A percentile compares a stretch with the other conserved stretches of the same genome.
Conservation (phyloP, 2,888 invertebrate species). For the Mellilla xanthometata region DNA sequence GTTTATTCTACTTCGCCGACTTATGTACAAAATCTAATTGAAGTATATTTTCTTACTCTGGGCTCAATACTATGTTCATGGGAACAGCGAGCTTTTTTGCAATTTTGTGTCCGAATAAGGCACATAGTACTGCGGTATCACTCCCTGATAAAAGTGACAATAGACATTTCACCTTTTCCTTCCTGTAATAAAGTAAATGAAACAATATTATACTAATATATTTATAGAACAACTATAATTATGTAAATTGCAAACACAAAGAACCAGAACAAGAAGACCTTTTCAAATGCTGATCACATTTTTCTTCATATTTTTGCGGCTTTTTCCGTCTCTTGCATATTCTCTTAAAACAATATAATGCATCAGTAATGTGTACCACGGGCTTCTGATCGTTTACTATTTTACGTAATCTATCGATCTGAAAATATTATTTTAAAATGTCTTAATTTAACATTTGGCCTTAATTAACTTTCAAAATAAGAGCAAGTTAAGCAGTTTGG, state of each 20-base stretch:
- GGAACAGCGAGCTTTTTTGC: slow-evolving; percentile 44
- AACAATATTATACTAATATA: too few species aligned
- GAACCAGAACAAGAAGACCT: too few species aligned
- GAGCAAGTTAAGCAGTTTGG: too few species aligned
- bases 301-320: slow-evolving; percentile 18
- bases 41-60: slow-evolving; percentile 45
- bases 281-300: too few species aligned
- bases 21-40: neutral
- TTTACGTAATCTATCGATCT: slow-evolving; percentile 62
- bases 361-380: slow-evolving; percentile 57
- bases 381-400: slow-evolving; percentile 58
- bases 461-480: too few species aligned
- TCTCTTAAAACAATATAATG: slow-evolving; percentile 57
- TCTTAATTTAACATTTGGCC: neutral
- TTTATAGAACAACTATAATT: too few species aligned
- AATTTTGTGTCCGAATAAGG: slow-evolving; percentile 54
- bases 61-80: slow-evolving; percentile 42
- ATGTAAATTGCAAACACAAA: too few species aligned
- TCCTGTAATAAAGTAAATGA: too few species aligned
- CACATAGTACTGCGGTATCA: slow-evolving; percentile 14
- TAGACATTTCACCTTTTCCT: too few species aligned
- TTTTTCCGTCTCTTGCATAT: slow-evolving; percentile 17
- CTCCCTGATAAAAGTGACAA: neutral
- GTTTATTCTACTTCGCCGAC: too few species aligned
- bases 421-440: slow-evolving; percentile 2